Percentiles rank a stretch among this genome's conserved stretches.
Conservation (phyloP, 64 coral and sea anemone genomes). For the Platygyra sinensis region DNA sequence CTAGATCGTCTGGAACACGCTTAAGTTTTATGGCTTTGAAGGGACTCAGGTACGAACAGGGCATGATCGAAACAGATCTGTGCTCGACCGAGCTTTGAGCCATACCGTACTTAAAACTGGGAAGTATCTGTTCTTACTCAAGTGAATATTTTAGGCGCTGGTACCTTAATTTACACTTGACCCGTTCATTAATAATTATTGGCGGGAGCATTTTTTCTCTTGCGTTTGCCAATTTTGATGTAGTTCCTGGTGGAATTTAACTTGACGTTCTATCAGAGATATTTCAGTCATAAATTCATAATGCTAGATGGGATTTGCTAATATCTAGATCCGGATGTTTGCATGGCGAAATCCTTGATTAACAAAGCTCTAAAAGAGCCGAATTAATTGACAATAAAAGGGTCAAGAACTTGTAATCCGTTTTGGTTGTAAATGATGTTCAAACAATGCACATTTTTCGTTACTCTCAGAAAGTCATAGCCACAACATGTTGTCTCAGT, state of each 20-base stretch:
- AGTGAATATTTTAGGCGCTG: neutral
- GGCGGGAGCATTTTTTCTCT: neutral
- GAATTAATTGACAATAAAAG: slow-evolving; percentile 20
- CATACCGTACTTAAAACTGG: slow-evolving; percentile 9
- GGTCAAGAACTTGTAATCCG: slow-evolving; percentile 31
- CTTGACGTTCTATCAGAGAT: neutral
- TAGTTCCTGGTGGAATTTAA: neutral
- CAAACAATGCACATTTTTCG: neutral
- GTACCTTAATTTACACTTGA: slow-evolving; percentile 17
- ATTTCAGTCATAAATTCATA: neutral
- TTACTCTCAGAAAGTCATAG: neutral
- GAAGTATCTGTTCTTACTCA: neutral
- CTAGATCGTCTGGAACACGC: neutral
- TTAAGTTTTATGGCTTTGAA: slow-evolving; percentile 37
- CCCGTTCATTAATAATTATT: neutral
- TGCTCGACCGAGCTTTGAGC: slow-evolving; percentile 36
- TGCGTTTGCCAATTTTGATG: neutral
- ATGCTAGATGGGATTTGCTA: neutral
- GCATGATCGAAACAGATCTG: slow-evolving; percentile 39
- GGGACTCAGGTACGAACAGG: slow-evolving; percentile 31
- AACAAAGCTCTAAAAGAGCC: slow-evolving; percentile 11
- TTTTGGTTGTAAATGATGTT: slow-evolving; percentile 11
- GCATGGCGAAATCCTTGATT: slow-evolving; percentile 7
- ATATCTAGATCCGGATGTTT: slow-evolving; percentile 18
- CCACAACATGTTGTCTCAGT: neutral